Evolutionary conservation across 2,113 vertebrate species (phyloP).

Genomic region (Syrmaticus mikado): DNA sequence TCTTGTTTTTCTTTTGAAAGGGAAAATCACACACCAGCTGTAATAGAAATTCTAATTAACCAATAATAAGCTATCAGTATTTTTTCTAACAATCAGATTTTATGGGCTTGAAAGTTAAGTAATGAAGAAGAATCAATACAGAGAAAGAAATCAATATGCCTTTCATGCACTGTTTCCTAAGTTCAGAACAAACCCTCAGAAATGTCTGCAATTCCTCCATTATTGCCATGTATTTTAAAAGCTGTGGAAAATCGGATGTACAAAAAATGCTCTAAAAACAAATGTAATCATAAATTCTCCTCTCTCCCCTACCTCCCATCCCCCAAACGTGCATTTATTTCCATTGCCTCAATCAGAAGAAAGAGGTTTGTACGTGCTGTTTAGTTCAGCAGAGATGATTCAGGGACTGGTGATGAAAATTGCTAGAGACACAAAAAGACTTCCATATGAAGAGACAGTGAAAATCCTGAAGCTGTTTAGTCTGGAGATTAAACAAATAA

Average conservation of each 20-base stretch:
- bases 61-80: background rate
- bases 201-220: background rate
- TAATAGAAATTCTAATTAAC: conserved; percentile 22
- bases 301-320: fast-evolving
- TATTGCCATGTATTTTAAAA: background rate
- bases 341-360: background rate
- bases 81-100: conserved; percentile 22
- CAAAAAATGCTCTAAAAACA: conserved; percentile 1
- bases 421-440: background rate
- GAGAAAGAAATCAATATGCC: conserved; percentile 33
- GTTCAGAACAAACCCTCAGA: background rate
- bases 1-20: background rate
- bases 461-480: conserved; percentile 17
- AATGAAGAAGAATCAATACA: conserved; percentile 25
- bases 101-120: conserved; percentile 29
- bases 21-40: background rate
- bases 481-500: background rate
- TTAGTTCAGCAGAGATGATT: background rate
- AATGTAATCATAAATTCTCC: background rate
- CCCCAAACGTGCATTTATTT: background rate
- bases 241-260: background rate
- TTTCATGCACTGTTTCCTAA: background rate
- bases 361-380: background rate
- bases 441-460: background rate
- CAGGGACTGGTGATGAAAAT: background rate